Base-by-base conservation (phyloP, 2,113 vertebrate genomes). In the Callorhinus ursinus region DNA sequence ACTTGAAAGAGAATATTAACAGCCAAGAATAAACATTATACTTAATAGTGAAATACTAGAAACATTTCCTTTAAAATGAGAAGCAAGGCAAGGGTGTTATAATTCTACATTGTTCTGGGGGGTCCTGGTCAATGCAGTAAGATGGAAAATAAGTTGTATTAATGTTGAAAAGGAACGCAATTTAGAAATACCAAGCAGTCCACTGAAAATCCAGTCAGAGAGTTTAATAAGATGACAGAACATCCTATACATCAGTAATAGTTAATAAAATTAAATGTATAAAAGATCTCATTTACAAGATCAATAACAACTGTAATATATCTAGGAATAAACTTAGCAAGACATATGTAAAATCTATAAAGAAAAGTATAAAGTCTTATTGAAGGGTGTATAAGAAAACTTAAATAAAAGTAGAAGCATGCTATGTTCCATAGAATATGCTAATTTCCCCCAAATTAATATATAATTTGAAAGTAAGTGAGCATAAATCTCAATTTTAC, bases 371-470 rank as follows among this genome's bases (percentile, higher is more conserved):
- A 74, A 90, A 42, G 57, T 65, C 33, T 91, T 88, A 63, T 42
- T 83, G 49, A 94, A 84, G 36, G 31, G 82, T 19, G 79, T 28
- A 53, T 7, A 61, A 87, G 13, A 91, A 65, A 63, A 67, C 36
- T 21, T 61, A 83, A 74, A 91, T 69, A 83, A 74, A 91, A 92
- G 57, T 42, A 53, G 31, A 94, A 69, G 15, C 36, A 71, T 39
- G 31, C 24, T 5, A 42, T 90, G 31, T 77, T 81, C 49, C 46
- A n/a, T 4, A 77, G 31, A 67, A 24, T 36, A 57, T n/a, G 36
- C 33, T 88, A 51, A 96, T 90, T 88, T 77, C 12, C 24, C 31
- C 31, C 39, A 92, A 92, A 69, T 86, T 81, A 82, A 94, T 71
- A 65, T 24, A 11, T 63, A 82, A 39, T 72, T 55, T 90, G 53